Conservation (phyloP, 1,140 invertebrate genomes). For the Epicauta chinensis region DNA sequence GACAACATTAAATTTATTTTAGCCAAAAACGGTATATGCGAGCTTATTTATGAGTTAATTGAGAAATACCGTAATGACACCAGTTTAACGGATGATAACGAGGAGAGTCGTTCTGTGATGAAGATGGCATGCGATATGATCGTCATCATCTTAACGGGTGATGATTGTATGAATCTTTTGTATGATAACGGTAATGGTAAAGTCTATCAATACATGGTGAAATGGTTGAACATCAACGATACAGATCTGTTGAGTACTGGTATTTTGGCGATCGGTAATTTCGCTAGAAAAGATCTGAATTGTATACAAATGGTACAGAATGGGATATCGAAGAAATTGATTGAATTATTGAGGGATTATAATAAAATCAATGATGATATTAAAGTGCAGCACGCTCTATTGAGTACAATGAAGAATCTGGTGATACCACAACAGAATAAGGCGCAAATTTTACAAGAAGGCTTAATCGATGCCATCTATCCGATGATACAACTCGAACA, state of each 20-base stretch:
- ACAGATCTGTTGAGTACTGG: conserved; percentile 73
- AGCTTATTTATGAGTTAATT: conserved; percentile 65
- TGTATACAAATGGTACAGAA: conserved; percentile 76
- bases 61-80: conserved; percentile 55
- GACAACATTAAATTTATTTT: conserved; percentile 70
- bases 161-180: conserved; percentile 78
- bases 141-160: conserved; percentile 76
- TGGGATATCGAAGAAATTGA: conserved; percentile 68
- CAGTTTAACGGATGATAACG: conserved; percentile 45
- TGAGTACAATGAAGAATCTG: conserved; percentile 76
- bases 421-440: conserved; percentile 77
- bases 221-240: conserved; percentile 69
- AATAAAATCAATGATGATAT: conserved; percentile 48
- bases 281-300: conserved; percentile 78
- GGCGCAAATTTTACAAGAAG: conserved; percentile 60
- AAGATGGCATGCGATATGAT: conserved; percentile 82
- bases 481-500: conserved; percentile 68
- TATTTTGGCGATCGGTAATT: conserved; percentile 81
- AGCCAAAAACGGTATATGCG: conserved; percentile 66
- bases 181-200: conserved; percentile 64
- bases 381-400: conserved; percentile 72
- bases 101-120: conserved; percentile 64
- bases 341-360: conserved; percentile 45
- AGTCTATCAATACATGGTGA: conserved; percentile 64
- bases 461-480: conserved; percentile 66